A percentile compares a stretch with the other conserved stretches of the same genome.
These are phyloP conservation scores for Drosophila nigritarsus DNA, from an alignment of 2,888 invertebrate genomes.

Conservation along the genomic window DNA sequence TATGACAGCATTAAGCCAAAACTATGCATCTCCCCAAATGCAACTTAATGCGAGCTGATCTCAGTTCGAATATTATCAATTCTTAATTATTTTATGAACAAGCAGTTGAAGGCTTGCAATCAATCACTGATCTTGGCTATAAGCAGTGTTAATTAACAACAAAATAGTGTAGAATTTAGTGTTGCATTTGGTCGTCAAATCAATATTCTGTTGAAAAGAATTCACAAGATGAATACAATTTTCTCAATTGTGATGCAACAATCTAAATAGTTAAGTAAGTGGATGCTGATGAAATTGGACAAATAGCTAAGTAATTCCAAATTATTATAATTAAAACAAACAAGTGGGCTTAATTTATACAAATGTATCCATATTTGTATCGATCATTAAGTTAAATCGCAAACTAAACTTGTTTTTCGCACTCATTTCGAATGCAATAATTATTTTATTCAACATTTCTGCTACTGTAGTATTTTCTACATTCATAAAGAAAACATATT, in stretches of 20 bases:
- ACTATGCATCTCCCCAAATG: conserved; percentile 7
- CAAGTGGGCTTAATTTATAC: background rate
- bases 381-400: background rate
- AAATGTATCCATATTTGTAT: background rate
- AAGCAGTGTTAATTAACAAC: conserved; percentile 27
- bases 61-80: background rate
- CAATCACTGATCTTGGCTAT: conserved; percentile 16
- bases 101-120: conserved; percentile 27
- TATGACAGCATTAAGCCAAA: conserved; percentile 35
- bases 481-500: background rate
- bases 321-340: conserved; percentile 6
- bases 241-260: background rate
- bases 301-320: background rate
- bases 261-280: background rate
- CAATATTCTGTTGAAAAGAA: background rate
- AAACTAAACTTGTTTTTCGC: background rate
- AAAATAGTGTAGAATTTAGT: conserved; percentile 3
- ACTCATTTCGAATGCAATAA: background rate
- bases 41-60: conserved; percentile 1
- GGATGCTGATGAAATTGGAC: background rate
- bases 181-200: background rate
- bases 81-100: background rate
- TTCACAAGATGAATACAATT: background rate
- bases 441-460: background rate
- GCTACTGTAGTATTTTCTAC: background rate